phyloP scores from a whole-genome alignment of 2,888 invertebrate genomes.

The Euclidia mi region DNA sequence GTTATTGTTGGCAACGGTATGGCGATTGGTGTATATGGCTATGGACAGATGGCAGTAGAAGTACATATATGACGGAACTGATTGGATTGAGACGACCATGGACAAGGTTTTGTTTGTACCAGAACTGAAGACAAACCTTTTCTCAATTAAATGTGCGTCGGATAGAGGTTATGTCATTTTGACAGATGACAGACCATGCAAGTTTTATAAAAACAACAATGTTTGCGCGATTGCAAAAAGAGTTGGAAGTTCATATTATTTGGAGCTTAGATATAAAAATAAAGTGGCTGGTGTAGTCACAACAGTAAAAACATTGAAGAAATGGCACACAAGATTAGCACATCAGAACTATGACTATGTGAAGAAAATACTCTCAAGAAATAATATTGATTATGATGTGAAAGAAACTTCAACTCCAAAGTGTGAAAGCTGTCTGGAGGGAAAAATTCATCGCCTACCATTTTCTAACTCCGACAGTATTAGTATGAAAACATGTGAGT shows the following conservation, averaged over 20 bases:
- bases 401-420: conserved; percentile 10
- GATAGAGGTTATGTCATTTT: conserved; percentile 47
- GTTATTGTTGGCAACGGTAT: conserved; percentile 46
- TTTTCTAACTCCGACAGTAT: conserved; percentile 38
- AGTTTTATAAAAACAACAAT: conserved; percentile 34
- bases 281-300: conserved; percentile 12
- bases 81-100: conserved; percentile 46
- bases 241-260: conserved; percentile 32
- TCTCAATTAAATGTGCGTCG: conserved; percentile 39
- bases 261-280: conserved; percentile 36
- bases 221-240: conserved; percentile 42
- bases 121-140: conserved; percentile 42
- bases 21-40: conserved; percentile 30
- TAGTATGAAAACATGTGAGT: conserved; percentile 34
- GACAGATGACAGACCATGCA: conserved; percentile 37
- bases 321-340: conserved; percentile 40
- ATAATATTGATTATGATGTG: conserved; percentile 40
- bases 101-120: conserved; percentile 51
- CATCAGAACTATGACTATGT: conserved; percentile 42
- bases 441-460: conserved; percentile 44
- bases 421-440: conserved; percentile 44
- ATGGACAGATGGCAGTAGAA: conserved; percentile 42
- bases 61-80: conserved; percentile 34
- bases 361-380: conserved; percentile 30
- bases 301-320: conserved; percentile 17